phyloP scores from a whole-genome alignment of 1,140 invertebrate species.

The Bilobella aurantiaca region DNA sequence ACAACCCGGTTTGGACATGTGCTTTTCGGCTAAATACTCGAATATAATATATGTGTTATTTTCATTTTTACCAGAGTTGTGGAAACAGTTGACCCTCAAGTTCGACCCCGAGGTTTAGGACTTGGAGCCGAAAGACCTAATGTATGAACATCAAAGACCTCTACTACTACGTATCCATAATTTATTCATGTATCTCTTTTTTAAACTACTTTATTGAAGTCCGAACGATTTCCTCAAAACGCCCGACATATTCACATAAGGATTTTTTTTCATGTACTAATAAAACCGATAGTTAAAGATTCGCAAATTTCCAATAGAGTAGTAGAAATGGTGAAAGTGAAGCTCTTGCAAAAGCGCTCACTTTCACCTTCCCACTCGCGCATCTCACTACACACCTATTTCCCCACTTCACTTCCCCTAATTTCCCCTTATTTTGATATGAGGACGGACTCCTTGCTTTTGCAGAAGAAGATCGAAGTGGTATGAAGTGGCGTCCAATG shows the following conservation, averaged over 20 bases:
- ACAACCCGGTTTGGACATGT: neutral
- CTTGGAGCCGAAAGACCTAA: conserved; percentile 65
- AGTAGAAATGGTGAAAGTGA: too few species aligned
- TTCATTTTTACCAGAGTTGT: conserved; percentile 42
- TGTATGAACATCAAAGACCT: neutral
- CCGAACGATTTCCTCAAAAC: too few species aligned
- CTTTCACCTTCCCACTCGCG: too few species aligned
- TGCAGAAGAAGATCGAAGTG: neutral
- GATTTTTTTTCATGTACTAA: too few species aligned
- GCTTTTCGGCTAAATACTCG: neutral
- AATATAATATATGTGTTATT: conserved; percentile 6
- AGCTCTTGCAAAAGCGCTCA: too few species aligned
- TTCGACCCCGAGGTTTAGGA: conserved; percentile 81
- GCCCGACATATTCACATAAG: too few species aligned
- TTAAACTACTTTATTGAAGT: too few species aligned
- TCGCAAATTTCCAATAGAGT: neutral
- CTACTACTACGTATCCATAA: neutral
- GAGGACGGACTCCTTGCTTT: neutral
- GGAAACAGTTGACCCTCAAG: conserved; percentile 46
- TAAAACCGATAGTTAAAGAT: neutral
- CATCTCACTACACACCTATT: too few species aligned
- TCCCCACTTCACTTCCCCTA: too few species aligned
- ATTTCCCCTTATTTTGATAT: neutral
- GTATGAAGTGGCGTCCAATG: neutral
- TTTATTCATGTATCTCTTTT: neutral